Evolutionary conservation across 2,113 vertebrate genomes (phyloP), one percentile per base, ranked within the genome.

Genomic region (Neotragus moschatus): DNA sequence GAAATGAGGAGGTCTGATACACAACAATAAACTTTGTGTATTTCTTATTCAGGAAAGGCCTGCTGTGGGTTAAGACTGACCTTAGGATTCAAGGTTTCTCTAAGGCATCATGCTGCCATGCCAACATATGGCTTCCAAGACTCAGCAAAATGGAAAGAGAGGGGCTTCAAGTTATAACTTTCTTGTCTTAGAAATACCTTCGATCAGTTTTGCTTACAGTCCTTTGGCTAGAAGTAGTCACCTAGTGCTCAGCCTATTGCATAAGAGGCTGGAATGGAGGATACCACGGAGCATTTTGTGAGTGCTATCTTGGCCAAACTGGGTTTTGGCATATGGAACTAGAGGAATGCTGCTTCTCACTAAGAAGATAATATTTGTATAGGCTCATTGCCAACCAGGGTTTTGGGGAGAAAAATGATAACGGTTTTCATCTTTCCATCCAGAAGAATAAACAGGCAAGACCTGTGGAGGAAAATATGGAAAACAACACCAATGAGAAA

Each of bases 281-380:
- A 33, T 26, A 28, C 28, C 33, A 19, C 0, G 1, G 23, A 47
- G 13, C 2, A 0, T 2, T 53, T 30, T 26, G 10, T 47, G 56
- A 84, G 28, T 0, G 6, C 16, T 49, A 0, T 55, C 56, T 47
- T 12, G 1, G 11, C 3, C 73, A 23, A 1, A 2, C 51, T 45
- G 43, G 12, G 5, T 19, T 75, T 47, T 11, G 16, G n/a, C 13
- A 28, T 16, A 2, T 47, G 33, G 55, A 82, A 60, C 12, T n/a
- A 30, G 4, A 28, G 45, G 36, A 39, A 66, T 75, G 9, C 5
- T 55, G 7, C 9, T 60, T 90, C 49, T 63, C 45, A 55, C 43
- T 2, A 17, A 21, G 36, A 87, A 90, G 25, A n/a, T 3, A 21
- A 28, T 19, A 21, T 25, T 28, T 16, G 4, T 21, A 5, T 16